phyloP scores from a whole-genome alignment of 1,140 invertebrate species.

The Nasonia giraulti region DNA sequence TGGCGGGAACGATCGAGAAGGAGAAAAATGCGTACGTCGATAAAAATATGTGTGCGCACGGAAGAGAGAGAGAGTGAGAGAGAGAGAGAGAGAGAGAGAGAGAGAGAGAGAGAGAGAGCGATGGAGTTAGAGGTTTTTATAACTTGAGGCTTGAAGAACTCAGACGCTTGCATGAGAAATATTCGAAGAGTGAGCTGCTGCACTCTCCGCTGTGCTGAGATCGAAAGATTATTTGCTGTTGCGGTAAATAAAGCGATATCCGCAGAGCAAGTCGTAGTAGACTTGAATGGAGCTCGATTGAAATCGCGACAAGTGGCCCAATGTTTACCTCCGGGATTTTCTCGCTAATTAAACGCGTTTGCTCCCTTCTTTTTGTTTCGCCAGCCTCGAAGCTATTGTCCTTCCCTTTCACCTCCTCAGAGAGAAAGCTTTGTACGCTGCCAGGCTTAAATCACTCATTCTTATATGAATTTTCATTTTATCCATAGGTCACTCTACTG shows the following conservation, averaged over 20 bases:
- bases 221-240: conserved; percentile 28
- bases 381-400: background rate
- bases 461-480: background rate
- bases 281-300: conserved; percentile 14
- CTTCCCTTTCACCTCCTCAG: background rate
- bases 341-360: conserved; percentile 28
- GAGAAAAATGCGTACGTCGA: background rate
- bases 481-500: background rate
- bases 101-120: background rate
- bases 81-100: background rate
- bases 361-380: conserved; percentile 4
- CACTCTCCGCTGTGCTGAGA: background rate
- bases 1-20: background rate
- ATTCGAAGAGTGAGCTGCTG: background rate
- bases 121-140: conserved; percentile 3
- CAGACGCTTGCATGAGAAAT: background rate
- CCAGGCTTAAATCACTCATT: background rate
- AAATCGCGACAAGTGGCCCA: conserved; percentile 28
- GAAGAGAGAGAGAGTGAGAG: background rate
- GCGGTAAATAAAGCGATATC: conserved; percentile 17
- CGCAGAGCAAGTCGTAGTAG: background rate
- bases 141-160: background rate
- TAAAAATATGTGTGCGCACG: background rate
- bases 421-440: background rate
- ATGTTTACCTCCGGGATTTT: conserved; percentile 22